Base-by-base conservation (phyloP, 2,888 invertebrate species). In the Fragum whitleyi region DNA sequence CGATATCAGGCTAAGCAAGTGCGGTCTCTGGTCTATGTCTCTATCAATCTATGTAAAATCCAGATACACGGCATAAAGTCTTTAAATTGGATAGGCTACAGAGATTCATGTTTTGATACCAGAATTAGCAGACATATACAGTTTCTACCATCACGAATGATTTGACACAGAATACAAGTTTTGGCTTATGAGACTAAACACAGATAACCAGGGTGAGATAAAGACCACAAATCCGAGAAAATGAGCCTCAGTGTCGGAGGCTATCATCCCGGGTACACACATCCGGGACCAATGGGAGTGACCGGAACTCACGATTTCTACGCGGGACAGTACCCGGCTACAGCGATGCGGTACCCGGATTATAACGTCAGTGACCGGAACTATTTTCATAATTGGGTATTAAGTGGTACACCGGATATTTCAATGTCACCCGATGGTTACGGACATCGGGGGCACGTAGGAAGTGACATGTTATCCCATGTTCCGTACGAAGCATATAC, bases 181-280 rank as follows among this genome's bases (percentile, higher is more conserved):
- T 72, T 79, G 79, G 85, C 77, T 79, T 76, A 62, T 85, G 81
- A 79, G 81, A 81, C 80, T 81, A 85, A 85, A 85, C 85, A 85
- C 75, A 81, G 85, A 81, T 85, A 81, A 85, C 78, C 69, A 62
- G 62, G 36, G 73, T 51, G 29, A 75, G 85, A 85, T 85, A 85
- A 81, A 85, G 81, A 74, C 68, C 77, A 72, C 75, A 71, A 72
- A 68, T n/a, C 77, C 39, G 42, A 53, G 23, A 77, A 83, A 53
- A 92, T 92, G 92, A 92, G 92, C 83, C 86, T 92, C 69, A 91
- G 91, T 86, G 91, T 92, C 14, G 86, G 90, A 26, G 91, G 90
- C 61, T 92, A 91, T 77, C 91, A 91, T 78, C 92, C 90, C 74
- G 90, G 90, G 32, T 92, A 91, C 83, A 84, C 88, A 72, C 92